Base-by-base conservation (phyloP, 1,140 invertebrate species). In the Atta colombica region DNA sequence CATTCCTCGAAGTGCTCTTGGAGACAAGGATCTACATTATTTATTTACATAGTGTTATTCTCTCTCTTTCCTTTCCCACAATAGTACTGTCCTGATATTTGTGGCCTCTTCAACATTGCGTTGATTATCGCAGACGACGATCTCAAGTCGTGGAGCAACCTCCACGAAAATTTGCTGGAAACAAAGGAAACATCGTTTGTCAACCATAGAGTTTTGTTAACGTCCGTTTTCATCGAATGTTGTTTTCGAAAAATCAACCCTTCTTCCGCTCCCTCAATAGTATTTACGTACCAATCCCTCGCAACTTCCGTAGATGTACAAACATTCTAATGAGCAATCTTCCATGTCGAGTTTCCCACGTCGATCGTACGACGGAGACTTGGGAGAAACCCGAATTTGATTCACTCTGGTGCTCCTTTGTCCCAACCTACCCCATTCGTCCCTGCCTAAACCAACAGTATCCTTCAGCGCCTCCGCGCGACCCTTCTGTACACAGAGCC, bases 391-490 rank as follows among this genome's bases (percentile, higher is more conserved):
- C 81, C 85, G 85, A 90, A 90, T 90, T 89, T 90, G 89, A 85
- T 90, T 85, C 86, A 68, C 66, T 68, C 55, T 49, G 25, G 55
- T n/a, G 51, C 60, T 82, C 81, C 89, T 90, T 90, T 90, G 89
- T 90, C 81, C 86, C 89, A 81, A 82, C 81, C 77, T 66, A 60
- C 58, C 86, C 78, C 71, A 85, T 77, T 77, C 86, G 72, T 82
- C 65, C 60, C 53, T 81, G 77, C 89, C 89, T 91, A 91, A 91
- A 91, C 61, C 89, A 91, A 91, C 89, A 91, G 77, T 86, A 75
- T 69, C 77, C 84, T 77, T 72, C 49, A 28, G 86, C 53, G 21
- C 77, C 28, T 21, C 65, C 51, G 68, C 58, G 51, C 49, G 49
- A 31, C 39, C 81, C 66, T 77, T 77, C 51, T 65, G 60, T 55